Evolutionary conservation across 1,140 invertebrate species (phyloP), one percentile per base, ranked within the genome.

Genomic region (Drosophila kanapiae): DNA sequence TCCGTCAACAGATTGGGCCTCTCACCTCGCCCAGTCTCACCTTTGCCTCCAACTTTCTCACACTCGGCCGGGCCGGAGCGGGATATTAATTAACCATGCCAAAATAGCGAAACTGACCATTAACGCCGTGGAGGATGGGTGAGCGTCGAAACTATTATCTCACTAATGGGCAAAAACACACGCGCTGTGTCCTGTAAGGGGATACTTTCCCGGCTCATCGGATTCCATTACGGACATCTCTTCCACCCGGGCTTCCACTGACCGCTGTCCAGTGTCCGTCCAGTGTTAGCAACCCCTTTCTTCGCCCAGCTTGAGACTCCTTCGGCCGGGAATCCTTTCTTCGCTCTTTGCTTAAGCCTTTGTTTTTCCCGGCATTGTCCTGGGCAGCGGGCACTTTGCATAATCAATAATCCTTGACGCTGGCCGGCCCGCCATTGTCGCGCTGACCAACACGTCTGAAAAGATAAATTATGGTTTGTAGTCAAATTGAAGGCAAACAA

Each of bases 401-500:
- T 92, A 92, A 92, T 92, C 91, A 92, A 92, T 92, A 92, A 92
- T 92, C 91, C 91, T 92, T 91, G 91, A 91, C 91, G 91, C 86
- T 76, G 70, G 51, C 62, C 75, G 67, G 51, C 62, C 75, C 54
- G 74, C 48, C 86, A 77, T 90, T 85, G 90, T 91, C 76, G 76
- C 75, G 80, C 78, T 87, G 91, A 92, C 86, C 82, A 78, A 84
- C 86, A 91, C 80, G 78, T 88, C 81, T 81, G 82, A 92, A 92
- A 92, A 90, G 79, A 92, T 92, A 92, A 92, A 92, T 92, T 92
- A 92, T 92, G 91, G 91, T 92, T 92, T 92, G 84, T 92, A 92
- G 91, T 92, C 91, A 92, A 92, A 92, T 92, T 91, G 84, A 85
- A 92, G 86, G 71, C 91, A 92, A 92, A 88, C 84, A 92, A 92